phyloP scores from a whole-genome alignment of 1,140 invertebrate species.

The Eulimnadia texana region DNA sequence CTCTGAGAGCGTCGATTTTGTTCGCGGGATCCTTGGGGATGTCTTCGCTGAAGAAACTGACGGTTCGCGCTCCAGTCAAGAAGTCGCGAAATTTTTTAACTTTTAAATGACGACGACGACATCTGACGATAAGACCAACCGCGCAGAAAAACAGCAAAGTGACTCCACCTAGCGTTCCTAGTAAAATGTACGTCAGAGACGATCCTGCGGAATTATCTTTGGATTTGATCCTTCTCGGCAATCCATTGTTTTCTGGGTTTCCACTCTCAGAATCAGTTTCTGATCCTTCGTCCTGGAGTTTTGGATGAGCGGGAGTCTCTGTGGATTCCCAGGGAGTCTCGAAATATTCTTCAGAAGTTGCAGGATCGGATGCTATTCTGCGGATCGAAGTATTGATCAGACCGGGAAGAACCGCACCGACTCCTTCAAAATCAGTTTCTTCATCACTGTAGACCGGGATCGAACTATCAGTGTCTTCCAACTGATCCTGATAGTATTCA shows the following conservation, averaged over 20 bases:
- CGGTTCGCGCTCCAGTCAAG: background rate
- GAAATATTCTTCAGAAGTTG: background rate
- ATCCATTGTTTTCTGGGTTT: background rate
- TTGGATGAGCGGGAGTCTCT: background rate
- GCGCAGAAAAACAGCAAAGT: conserved; percentile 12
- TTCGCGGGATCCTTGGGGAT: background rate
- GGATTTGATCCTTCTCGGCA: background rate
- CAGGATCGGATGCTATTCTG: background rate
- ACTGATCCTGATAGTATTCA: no score
- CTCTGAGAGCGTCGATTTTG: background rate
- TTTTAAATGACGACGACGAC: background rate
- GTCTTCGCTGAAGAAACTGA: background rate
- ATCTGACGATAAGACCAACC: conserved; percentile 9
- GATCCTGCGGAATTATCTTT: background rate
- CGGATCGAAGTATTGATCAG: background rate
- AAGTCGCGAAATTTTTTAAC: background rate
- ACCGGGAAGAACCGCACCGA: background rate
- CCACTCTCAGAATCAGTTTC: background rate
- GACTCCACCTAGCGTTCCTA: conserved; percentile 12
- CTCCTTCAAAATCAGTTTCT: conserved; percentile 1
- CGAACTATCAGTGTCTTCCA: no score
- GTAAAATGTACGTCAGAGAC: conserved; percentile 8
- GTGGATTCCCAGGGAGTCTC: background rate
- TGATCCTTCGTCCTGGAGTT: background rate
- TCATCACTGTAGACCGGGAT: conserved; percentile 4